Evolutionary conservation across 2,113 vertebrate species (phyloP).

Genomic region (Callipepla squamata): DNA sequence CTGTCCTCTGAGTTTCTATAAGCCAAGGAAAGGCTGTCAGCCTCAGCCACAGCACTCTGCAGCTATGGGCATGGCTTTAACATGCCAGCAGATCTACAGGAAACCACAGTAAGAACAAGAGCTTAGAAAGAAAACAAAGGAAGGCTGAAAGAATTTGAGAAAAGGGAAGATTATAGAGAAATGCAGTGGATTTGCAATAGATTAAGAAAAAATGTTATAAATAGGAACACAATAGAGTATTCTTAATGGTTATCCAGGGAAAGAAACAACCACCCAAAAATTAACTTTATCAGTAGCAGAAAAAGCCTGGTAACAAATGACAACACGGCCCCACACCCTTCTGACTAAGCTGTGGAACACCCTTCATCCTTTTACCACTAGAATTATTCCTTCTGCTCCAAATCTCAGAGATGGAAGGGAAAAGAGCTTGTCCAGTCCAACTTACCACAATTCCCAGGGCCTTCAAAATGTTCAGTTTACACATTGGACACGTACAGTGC

Average conservation of each 20-base stretch:
- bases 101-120: neutral
- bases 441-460: slow-evolving; percentile 95
- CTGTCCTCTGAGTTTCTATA: neutral
- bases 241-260: neutral
- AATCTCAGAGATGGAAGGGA: neutral
- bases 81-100: neutral
- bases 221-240: neutral
- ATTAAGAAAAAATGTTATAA: neutral
- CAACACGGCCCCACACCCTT: neutral
- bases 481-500: slow-evolving; percentile 98
- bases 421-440: neutral
- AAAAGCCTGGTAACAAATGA: neutral
- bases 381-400: neutral
- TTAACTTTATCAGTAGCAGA: neutral
- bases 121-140: neutral
- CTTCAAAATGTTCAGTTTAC: slow-evolving; percentile 98
- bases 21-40: neutral
- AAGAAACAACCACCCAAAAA: neutral
- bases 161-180: neutral
- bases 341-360: neutral
- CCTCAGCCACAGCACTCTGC: neutral
- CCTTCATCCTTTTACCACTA: neutral
- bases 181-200: neutral
- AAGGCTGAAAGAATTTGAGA: neutral
- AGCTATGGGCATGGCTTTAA: neutral